A percentile compares a stretch with the other conserved stretches of the same genome.
Evolutionary conservation across 1,140 invertebrate species (phyloP).

Genomic region (Papilio polytes): DNA sequence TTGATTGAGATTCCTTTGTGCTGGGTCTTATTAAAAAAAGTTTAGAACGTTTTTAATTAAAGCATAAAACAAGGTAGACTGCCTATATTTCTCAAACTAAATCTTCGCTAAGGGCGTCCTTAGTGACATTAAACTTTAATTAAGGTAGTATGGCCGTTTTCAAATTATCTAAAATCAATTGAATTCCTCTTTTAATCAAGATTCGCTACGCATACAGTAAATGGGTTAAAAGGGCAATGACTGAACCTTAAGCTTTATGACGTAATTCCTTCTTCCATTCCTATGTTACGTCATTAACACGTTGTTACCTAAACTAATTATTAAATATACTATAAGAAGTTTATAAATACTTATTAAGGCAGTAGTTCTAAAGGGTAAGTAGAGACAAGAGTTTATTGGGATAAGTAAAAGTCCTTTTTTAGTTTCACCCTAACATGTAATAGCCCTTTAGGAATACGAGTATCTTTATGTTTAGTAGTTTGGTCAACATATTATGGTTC

Average conservation of each 20-base stretch:
- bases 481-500: no score
- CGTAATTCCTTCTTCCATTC: background rate
- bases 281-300: background rate
- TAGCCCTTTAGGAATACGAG: no score
- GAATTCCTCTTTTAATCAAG: background rate
- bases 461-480: no score
- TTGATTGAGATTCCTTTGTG: conserved; percentile 37
- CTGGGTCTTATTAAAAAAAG: background rate
- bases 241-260: background rate
- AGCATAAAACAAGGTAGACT: background rate
- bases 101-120: background rate
- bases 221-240: conserved; percentile 1
- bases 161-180: background rate
- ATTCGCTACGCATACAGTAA: background rate
- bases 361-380: no score
- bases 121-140: background rate
- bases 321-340: no score
- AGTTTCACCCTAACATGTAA: no score
- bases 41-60: conserved; percentile 22
- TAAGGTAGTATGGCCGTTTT: no score
- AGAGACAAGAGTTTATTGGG: no score
- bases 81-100: background rate
- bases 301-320: background rate
- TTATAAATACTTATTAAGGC: no score
- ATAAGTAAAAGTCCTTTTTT: no score